Conservation (phyloP, 2,113 vertebrate genomes). For the Corythornis cristatus region DNA sequence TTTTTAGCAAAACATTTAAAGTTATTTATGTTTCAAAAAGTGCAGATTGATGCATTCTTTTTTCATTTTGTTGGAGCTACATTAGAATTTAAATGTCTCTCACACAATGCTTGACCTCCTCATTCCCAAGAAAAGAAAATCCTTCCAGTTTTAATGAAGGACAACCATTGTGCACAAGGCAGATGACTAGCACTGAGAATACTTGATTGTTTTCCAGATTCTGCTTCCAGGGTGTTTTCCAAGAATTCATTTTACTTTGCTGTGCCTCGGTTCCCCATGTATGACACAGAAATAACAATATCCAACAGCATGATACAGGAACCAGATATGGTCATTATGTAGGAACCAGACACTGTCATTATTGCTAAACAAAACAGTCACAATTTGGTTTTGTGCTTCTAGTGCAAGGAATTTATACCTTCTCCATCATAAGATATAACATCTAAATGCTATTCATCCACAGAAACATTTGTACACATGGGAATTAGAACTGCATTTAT, state of each 20-base stretch:
- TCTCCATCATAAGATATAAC: background rate
- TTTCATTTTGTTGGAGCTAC: background rate
- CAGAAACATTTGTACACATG: background rate
- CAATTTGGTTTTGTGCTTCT: background rate
- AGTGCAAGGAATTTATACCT: background rate
- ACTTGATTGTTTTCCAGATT: slow-evolving; percentile 44
- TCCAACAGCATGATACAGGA: background rate
- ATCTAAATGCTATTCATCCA: background rate
- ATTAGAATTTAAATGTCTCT: background rate
- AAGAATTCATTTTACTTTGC: background rate
- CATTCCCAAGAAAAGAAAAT: background rate
- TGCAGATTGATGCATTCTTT: background rate
- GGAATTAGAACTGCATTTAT: background rate
- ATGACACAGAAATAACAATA: slow-evolving; percentile 7
- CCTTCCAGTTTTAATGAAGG: slow-evolving; percentile 32
- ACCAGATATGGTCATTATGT: background rate
- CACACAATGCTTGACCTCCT: background rate
- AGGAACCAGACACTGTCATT: background rate
- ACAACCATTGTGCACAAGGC: slow-evolving; percentile 19
- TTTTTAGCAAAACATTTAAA: background rate
- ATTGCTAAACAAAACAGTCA: background rate
- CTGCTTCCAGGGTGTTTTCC: slow-evolving; percentile 36
- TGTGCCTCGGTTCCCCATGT: background rate
- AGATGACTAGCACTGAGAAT: slow-evolving; percentile 34
- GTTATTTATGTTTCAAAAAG: background rate